Evolutionary conservation across 2,113 vertebrate genomes (phyloP), one percentile per base, ranked within the genome.

Genomic region (Pleuronectes platessa): DNA sequence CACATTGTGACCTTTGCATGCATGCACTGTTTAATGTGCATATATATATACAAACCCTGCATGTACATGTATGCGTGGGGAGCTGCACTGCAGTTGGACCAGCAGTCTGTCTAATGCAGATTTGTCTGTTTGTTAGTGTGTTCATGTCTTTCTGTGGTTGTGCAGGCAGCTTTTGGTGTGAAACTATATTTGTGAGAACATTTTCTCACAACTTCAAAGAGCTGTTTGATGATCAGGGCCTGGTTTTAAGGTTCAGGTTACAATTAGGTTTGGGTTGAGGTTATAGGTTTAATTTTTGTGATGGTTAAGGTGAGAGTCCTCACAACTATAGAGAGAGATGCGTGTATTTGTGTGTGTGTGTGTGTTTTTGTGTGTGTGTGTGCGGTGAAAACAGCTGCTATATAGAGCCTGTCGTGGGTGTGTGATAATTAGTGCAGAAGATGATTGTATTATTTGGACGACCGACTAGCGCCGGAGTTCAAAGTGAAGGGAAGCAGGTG

Each of bases 381-480:
- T 74, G 76, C 37, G 24, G 72, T 58, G 81, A 71, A 88, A 94
- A 92, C 93, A 94, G 93, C 93, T 95, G 93, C 83, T 81, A 72
- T 86, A 73, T 76, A 79, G 72, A 83, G 88, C 90, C 90, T 78
- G 79, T 82, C 79, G 84, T 88, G 82, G 90, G 89, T 74, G 70
- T 81, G 82, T 80, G 91, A 86, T 94, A 94, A 94, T 94, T 94
- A 93, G 93, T 94, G 94, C 94, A 93, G 92, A 94, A 94, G 92
- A 93, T 93, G 83, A 90, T 90, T 91, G 82, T 89, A 85, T 91
- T 93, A 90, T 90, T 90, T 91, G 90, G 90, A 89, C 85, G 83
- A 88, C 76, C 88, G 89, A 92, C 88, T 84, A 84, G 85, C 71
- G 78, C 77, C 62, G 67, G 79, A 82, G 90, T 90, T 93, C 85